phyloP scores from a whole-genome alignment of 2,888 invertebrate species.

The Brassicogethes aeneus region DNA sequence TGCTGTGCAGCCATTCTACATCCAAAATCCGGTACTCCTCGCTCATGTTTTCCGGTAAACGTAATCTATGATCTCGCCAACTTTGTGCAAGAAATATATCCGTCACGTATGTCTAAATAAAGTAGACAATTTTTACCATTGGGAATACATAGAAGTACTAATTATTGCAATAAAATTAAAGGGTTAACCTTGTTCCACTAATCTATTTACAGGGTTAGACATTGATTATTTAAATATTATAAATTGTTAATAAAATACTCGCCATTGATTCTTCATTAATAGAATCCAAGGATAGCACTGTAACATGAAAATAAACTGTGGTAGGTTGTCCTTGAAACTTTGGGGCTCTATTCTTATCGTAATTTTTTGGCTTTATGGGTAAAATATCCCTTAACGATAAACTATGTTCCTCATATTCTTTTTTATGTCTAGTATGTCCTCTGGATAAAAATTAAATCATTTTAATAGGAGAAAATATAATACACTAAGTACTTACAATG shows the following conservation, averaged over 20 bases:
- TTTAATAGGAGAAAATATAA: no score
- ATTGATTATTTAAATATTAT: no score
- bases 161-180: no score
- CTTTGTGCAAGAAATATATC: constrained; percentile 89
- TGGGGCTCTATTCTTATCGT: constrained; percentile 84
- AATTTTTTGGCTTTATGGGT: constrained; percentile 74
- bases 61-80: constrained; percentile 82
- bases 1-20: constrained; percentile 82
- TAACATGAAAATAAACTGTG: constrained; percentile 84
- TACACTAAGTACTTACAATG: no score
- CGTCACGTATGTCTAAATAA: constrained; percentile 84
- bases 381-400: constrained; percentile 77
- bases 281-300: constrained; percentile 84
- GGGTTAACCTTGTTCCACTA: no score
- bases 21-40: constrained; percentile 84
- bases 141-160: no score
- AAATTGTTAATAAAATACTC: no score
- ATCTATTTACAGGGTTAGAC: no score
- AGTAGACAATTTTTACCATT: no score
- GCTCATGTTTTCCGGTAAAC: constrained; percentile 89
- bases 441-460: no score
- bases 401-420: constrained; percentile 32
- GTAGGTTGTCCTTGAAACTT: constrained; percentile 80
- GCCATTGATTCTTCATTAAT: constrained; percentile 95
- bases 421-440: not conserved